Percentiles rank a stretch among this genome's conserved stretches.
phyloP scores from a whole-genome alignment of 2,113 vertebrate species.

The Riparia riparia region DNA sequence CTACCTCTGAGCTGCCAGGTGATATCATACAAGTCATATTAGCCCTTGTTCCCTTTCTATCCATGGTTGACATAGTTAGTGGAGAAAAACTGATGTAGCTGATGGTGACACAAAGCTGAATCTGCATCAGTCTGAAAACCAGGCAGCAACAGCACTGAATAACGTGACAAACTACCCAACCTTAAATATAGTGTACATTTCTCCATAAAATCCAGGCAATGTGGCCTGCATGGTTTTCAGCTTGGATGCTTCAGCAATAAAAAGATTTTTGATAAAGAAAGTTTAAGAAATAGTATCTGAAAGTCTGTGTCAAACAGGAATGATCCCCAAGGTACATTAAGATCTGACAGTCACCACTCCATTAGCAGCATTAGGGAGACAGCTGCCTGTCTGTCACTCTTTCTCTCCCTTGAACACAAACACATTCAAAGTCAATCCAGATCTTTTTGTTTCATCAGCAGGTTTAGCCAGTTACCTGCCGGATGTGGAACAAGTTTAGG shows the following conservation, averaged over 20 bases:
- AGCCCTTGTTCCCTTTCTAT: not conserved
- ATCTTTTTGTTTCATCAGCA: constrained; percentile 53
- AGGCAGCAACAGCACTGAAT: not conserved
- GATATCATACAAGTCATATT: not conserved
- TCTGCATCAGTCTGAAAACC: constrained; percentile 11
- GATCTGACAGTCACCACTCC: constrained; percentile 38
- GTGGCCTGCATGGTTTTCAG: not conserved
- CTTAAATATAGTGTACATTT: not conserved
- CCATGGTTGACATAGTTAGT: not conserved
- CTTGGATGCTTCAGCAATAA: not conserved
- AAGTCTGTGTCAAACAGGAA: not conserved
- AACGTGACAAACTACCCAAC: not conserved
- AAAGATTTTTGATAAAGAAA: not conserved
- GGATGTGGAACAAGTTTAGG: constrained; percentile 53
- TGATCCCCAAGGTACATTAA: constrained; percentile 11
- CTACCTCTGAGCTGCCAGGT: not conserved
- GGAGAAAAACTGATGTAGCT: not conserved
- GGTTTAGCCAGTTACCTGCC: constrained; percentile 53
- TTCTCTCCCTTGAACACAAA: constrained; percentile 35
- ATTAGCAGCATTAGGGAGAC: constrained; percentile 35
- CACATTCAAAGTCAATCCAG: constrained; percentile 35
- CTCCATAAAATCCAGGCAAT: not conserved
- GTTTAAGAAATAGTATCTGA: not conserved
- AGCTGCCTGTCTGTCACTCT: constrained; percentile 33
- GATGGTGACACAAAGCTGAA: constrained; percentile 12